These are phyloP conservation scores for Trimorus sp. DNA, from an alignment of 2,888 invertebrate genomes.

Conservation along the genomic window DNA sequence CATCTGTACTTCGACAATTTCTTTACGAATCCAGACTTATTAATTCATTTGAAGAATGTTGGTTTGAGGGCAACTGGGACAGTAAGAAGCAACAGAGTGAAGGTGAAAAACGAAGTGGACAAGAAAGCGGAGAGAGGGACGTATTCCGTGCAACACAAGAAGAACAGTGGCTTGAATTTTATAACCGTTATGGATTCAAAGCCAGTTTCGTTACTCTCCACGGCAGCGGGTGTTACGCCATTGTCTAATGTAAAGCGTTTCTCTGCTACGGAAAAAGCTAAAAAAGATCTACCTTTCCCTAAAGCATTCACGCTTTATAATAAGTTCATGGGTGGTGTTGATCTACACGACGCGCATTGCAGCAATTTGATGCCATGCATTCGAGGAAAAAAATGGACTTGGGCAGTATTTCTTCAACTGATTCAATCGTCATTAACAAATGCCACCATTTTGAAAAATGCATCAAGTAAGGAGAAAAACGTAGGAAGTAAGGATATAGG, in stretches of 20 bases:
- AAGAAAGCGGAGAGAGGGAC: conserved; percentile 63
- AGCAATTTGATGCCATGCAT: conserved; percentile 39
- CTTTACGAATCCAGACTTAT: conserved; percentile 57
- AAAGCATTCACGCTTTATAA: conserved; percentile 49
- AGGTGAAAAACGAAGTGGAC: conserved; percentile 42
- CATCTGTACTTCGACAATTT: conserved; percentile 62
- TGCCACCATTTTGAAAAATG: conserved; percentile 18
- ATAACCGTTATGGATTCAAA: conserved; percentile 62
- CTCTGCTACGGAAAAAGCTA: conserved; percentile 19
- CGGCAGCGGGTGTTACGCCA: conserved; percentile 39
- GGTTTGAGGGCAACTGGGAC: conserved; percentile 60
- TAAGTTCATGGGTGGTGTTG: conserved; percentile 52
- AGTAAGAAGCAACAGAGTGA: conserved; percentile 51
- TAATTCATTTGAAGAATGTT: conserved; percentile 58
- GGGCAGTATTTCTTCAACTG: conserved; percentile 32
- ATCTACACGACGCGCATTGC: conserved; percentile 43
- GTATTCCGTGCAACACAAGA: conserved; percentile 50
- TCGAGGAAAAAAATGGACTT: conserved; percentile 40
- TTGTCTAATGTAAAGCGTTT: conserved; percentile 30
- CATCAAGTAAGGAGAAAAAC: conserved; percentile 19
- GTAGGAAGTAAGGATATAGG: conserved; percentile 40
- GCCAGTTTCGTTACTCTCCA: conserved; percentile 51
- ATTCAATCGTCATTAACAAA: conserved; percentile 29
- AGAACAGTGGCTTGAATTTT: conserved; percentile 54
- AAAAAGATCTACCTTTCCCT: conserved; percentile 43